phyloP scores from a whole-genome alignment of 2,888 invertebrate species.

The Trachelus stipa region DNA sequence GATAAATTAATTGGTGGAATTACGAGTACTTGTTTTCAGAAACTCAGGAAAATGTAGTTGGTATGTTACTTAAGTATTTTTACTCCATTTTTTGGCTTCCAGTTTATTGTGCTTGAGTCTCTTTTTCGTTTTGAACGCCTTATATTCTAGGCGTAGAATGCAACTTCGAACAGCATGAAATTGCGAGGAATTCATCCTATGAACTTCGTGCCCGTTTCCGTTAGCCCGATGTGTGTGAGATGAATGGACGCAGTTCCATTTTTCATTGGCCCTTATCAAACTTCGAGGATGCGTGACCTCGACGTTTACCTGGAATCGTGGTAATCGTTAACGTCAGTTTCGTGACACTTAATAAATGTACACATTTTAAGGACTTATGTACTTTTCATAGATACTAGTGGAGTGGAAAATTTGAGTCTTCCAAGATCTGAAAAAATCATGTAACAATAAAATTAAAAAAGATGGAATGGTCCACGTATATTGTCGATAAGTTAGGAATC shows the following conservation, averaged over 20 bases:
- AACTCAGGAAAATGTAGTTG: background rate
- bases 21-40: background rate
- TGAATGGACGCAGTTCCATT: slow-evolving; percentile 9
- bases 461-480: background rate
- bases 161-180: background rate
- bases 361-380: background rate
- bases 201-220: background rate
- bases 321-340: background rate
- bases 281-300: slow-evolving; percentile 17
- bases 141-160: background rate
- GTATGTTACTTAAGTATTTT: background rate
- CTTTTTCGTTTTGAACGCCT: background rate
- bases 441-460: slow-evolving; percentile 23
- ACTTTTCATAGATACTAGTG: too few relatives aligned
- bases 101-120: background rate
- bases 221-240: background rate
- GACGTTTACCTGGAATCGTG: slow-evolving; percentile 15
- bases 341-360: background rate
- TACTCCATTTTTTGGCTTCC: background rate
- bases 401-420: slow-evolving; percentile 11
- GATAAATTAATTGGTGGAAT: background rate
- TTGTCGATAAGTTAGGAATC: background rate
- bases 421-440: slow-evolving; percentile 39
- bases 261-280: slow-evolving; percentile 17
- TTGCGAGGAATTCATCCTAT: background rate